Evolutionary conservation across 2,797 vertebrate genomes (phyloP).

Genomic region (Menidia menidia): DNA sequence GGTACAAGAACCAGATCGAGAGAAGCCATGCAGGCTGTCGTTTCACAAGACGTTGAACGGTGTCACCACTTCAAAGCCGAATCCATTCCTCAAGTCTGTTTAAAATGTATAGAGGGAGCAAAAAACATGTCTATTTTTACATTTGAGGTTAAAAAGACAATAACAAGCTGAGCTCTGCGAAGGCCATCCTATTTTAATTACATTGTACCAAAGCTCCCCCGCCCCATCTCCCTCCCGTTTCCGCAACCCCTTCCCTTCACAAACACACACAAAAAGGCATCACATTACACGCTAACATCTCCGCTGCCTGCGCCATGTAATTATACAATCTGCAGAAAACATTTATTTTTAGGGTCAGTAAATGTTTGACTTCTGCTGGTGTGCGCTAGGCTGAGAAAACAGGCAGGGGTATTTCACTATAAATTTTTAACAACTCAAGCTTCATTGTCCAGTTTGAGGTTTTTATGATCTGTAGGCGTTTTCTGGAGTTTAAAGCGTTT

Average conservation of each 20-base stretch:
- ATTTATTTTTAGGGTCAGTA: conserved; percentile 84
- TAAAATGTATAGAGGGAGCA: conserved; percentile 41
- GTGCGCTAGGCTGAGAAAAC: conserved; percentile 46
- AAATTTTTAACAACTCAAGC: conserved; percentile 73
- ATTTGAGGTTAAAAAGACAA: conserved; percentile 78
- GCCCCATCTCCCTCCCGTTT: conserved; percentile 71
- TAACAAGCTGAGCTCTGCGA: conserved; percentile 75
- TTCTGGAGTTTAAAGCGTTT: conserved; percentile 60
- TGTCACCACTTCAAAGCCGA: conserved; percentile 33
- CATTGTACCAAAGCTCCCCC: conserved; percentile 75
- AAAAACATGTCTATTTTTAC: conserved; percentile 70
- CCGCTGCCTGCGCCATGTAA: conserved; percentile 66
- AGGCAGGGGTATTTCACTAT: conserved; percentile 73
- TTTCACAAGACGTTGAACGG: conserved; percentile 28
- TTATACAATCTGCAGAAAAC: conserved; percentile 79
- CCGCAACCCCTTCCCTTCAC: conserved; percentile 81
- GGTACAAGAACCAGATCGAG: conserved; percentile 46
- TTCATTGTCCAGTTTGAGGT: conserved; percentile 73
- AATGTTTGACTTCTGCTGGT: conserved; percentile 77
- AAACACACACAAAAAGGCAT: conserved; percentile 80
- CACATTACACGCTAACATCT: conserved; percentile 75
- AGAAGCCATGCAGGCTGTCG: neutral
- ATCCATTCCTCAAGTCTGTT: conserved; percentile 31
- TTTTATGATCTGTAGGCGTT: conserved; percentile 71
- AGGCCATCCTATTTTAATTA: conserved; percentile 83